Evolutionary conservation across 2,888 invertebrate genomes (phyloP).

Genomic region (Eupithecia centaureata): DNA sequence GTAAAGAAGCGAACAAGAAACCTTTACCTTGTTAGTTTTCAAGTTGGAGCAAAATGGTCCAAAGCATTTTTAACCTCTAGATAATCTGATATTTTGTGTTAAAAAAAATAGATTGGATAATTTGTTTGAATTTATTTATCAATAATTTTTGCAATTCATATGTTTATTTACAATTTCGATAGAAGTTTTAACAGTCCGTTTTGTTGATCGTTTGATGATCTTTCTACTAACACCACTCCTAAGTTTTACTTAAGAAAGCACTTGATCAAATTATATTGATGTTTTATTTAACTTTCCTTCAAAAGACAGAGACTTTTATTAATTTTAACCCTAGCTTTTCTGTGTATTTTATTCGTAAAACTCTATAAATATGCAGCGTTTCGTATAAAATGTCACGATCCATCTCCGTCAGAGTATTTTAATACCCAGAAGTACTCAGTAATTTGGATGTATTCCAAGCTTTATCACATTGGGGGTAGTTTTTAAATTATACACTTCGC

Average conservation of each 20-base stretch:
- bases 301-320: neutral
- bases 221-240: neutral
- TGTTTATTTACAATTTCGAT: neutral
- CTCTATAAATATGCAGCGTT: conserved; percentile 13
- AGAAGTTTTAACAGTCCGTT: neutral
- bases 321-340: neutral
- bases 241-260: neutral
- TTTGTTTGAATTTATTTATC: no score
- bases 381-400: conserved; percentile 17
- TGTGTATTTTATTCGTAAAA: neutral
- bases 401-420: conserved; percentile 22
- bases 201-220: neutral
- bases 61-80: no score
- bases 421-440: conserved; percentile 13
- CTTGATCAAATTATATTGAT: neutral
- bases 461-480: conserved; percentile 9
- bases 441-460: conserved; percentile 18
- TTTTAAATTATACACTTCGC: no score
- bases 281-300: neutral
- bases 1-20: no score
- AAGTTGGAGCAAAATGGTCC: no score
- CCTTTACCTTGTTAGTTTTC: no score
- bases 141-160: no score
- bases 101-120: no score
- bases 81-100: no score